phyloP scores from a whole-genome alignment of 2,888 invertebrate genomes.

The Falcaria lacertinaria region DNA sequence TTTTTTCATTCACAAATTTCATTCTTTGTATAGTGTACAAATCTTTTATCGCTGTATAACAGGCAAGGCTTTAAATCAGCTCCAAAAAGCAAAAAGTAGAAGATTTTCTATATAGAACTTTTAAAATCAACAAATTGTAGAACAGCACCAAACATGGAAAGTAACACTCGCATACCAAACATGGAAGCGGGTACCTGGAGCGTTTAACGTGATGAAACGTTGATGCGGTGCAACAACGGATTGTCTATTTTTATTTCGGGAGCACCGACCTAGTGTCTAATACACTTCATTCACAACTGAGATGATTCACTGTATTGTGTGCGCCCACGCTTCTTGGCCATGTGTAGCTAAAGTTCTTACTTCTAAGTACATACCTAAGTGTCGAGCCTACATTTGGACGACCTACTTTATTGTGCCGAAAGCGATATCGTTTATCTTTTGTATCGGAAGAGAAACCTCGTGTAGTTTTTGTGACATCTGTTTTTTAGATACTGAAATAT shows the following conservation, averaged over 20 bases:
- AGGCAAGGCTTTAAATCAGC: no score
- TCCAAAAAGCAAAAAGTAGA: no score
- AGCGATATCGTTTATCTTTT: constrained; percentile 40
- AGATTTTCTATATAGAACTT: no score
- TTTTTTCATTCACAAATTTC: no score
- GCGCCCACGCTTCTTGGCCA: constrained; percentile 47
- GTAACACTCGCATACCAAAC: background rate
- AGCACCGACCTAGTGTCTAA: constrained; percentile 59
- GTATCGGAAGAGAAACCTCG: constrained; percentile 21
- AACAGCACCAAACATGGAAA: background rate
- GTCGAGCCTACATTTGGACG: constrained; percentile 18
- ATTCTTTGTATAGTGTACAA: no score
- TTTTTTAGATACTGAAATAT: constrained; percentile 6
- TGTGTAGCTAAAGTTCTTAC: constrained; percentile 34
- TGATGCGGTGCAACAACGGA: constrained; percentile 37
- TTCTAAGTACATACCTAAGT: constrained; percentile 18
- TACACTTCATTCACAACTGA: constrained; percentile 56
- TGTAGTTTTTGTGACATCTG: constrained; percentile 15
- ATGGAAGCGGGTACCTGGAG: constrained; percentile 41
- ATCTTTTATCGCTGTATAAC: no score
- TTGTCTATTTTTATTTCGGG: constrained; percentile 57
- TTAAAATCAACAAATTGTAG: no score
- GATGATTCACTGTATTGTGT: constrained; percentile 66
- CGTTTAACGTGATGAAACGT: constrained; percentile 37
- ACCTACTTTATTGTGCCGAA: constrained; percentile 40